Evolutionary conservation across 2,797 vertebrate species (phyloP), one percentile per base, ranked within the genome.

Genomic region (Myripristis jacobus): DNA sequence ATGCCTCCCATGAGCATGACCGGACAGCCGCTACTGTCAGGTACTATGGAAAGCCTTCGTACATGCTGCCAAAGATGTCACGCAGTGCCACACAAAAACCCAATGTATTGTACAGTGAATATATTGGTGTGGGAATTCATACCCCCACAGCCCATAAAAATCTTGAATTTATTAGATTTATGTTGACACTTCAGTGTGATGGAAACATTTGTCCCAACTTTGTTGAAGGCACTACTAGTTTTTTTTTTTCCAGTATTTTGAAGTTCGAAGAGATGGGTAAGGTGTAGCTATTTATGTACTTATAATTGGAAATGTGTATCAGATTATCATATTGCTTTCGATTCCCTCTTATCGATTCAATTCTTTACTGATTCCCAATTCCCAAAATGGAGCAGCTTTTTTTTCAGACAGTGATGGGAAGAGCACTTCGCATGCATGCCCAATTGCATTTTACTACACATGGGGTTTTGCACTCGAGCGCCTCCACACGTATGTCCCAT

Each of bases 1-100:
- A 95, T 95, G 95, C 87, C 93, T 79, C 94, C 93, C 9, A 89
- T 95, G 88, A 92, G 93, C 80, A 93, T 96, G 87, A 91, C 93
- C 0, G 95, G 93, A 85, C 95, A 95, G 69, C 93, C 93, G 22
- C 94, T 96, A 53, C 85, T 94, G 84, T 91, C 94, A 84, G 94
- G 94, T 96, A 94, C 59, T 21, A 47, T 47, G 57, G 8, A 68
- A n/a, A 64, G 52, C 66, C n/a, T 10, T 47, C 38, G 22, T 15
- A 22, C 27, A 51, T 54, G n/a, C 57, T 63, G 66, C 63, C 22
- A 50, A 51, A 48, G 19, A 55, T 50, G 10, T 41, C 61, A 64
- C 59, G 61, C 25, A 3, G 56, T 43, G 60, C 44, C 43, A 58
- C 18, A 70, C 58, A 13, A 31, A 62, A 58, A 27, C 47, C 11